Percentiles rank a stretch among this genome's conserved stretches.
Evolutionary conservation across 2,888 invertebrate genomes (phyloP).

Genomic region (Phalera bucephala): DNA sequence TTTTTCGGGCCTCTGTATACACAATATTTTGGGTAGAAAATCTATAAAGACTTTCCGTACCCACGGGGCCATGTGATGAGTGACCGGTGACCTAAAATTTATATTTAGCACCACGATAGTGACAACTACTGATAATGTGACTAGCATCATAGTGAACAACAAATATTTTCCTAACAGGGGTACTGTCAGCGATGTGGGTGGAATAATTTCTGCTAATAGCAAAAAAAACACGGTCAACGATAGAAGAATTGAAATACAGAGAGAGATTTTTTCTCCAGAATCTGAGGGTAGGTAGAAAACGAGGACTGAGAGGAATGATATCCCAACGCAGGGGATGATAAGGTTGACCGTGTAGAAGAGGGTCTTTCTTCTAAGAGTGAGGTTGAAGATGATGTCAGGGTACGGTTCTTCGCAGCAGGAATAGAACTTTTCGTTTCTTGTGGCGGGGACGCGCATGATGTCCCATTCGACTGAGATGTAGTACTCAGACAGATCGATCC

Average conservation of each 20-base stretch:
- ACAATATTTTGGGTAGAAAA: constrained; percentile 92
- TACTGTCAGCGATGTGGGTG: constrained; percentile 96
- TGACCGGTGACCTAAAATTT: constrained; percentile 95
- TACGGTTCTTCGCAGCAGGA: constrained; percentile 98
- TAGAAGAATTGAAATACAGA: constrained; percentile 96
- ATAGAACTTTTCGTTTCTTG: constrained; percentile 95
- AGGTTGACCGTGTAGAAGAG: constrained; percentile 99
- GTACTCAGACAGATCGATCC: constrained; percentile 96
- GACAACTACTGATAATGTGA: constrained; percentile 95
- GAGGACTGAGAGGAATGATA: constrained; percentile 97
- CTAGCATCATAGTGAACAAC: constrained; percentile 96
- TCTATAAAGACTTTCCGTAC: constrained; percentile 93
- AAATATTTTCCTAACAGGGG: constrained; percentile 96
- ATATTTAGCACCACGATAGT: constrained; percentile 97
- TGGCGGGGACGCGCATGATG: constrained; percentile 95
- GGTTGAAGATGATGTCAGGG: constrained; percentile 98
- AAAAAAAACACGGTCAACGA: constrained; percentile 97
- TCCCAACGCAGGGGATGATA: constrained; percentile 98
- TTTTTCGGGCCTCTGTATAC: constrained; percentile 94
- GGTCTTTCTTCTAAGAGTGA: constrained; percentile 96
- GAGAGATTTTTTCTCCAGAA: constrained; percentile 98
- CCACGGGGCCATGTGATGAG: constrained; percentile 96
- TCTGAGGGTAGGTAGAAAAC: constrained; percentile 99
- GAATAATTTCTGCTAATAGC: constrained; percentile 96
- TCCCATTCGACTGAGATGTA: constrained; percentile 99